Percentiles rank a stretch among this genome's conserved stretches.
Conservation (phyloP, 2,888 invertebrate species). For the Myathropa florea region DNA sequence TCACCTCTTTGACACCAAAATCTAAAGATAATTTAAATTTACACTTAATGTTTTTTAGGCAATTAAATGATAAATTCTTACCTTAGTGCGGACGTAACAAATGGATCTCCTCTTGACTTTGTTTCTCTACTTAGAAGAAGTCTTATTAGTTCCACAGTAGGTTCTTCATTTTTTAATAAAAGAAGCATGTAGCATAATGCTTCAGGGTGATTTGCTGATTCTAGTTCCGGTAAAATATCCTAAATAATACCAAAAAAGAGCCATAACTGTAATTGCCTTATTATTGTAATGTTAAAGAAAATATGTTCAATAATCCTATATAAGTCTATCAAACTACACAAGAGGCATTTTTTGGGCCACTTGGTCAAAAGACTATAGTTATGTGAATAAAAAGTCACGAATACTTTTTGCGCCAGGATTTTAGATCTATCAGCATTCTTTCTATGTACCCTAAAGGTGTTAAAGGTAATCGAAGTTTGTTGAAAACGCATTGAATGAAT, state of each 20-base stretch:
- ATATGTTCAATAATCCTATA: too few species aligned
- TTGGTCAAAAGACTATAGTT: too few species aligned
- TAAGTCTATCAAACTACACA: too few species aligned
- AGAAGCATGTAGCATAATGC: constrained; percentile 94
- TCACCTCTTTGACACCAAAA: constrained; percentile 97
- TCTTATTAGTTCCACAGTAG: constrained; percentile 91
- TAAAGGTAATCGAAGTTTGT: too few species aligned
- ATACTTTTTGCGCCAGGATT: too few species aligned
- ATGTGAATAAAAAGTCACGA: too few species aligned
- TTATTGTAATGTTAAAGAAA: too few species aligned
- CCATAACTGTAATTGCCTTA: too few species aligned
- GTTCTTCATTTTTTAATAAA: constrained; percentile 95
- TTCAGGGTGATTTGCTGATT: constrained; percentile 93
- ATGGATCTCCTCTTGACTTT: constrained; percentile 88
- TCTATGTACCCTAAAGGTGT: too few species aligned
- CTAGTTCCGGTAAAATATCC: constrained; percentile 86
- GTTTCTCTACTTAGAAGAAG: constrained; percentile 90
- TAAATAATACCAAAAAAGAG: constrained; percentile 48
- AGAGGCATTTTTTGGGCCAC: too few species aligned
- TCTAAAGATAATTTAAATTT: constrained; percentile 71
- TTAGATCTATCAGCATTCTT: too few species aligned
- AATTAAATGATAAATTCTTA: constrained; percentile 53
- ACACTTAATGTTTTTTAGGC: not conserved
- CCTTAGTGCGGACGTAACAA: constrained; percentile 94
- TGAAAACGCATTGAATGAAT: too few species aligned